Conservation (phyloP, 2,113 vertebrate species). For the Ophthalmolycus amberensis region DNA sequence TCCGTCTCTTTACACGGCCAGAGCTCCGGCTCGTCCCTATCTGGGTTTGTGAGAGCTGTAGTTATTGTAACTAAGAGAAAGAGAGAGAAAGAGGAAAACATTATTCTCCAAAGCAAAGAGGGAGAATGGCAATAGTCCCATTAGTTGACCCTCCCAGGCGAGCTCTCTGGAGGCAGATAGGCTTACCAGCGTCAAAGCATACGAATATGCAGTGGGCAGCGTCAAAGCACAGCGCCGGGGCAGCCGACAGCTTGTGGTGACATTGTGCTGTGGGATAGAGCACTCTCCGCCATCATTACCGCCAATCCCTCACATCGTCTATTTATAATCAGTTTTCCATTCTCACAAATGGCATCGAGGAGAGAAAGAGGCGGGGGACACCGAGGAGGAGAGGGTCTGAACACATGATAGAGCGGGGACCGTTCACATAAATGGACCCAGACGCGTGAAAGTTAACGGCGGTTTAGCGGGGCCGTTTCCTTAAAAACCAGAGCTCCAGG, state of each 20-base stretch:
- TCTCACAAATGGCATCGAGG: slow-evolving; percentile 37
- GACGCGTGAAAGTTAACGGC: slow-evolving; percentile 61
- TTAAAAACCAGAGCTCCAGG: slow-evolving; percentile 43
- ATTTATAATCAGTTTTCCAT: slow-evolving; percentile 73
- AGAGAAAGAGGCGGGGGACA: neutral
- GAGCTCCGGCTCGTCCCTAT: slow-evolving; percentile 30
- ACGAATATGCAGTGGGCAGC: slow-evolving; percentile 57
- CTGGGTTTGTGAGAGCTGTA: slow-evolving; percentile 42
- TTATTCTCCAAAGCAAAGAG: slow-evolving; percentile 59
- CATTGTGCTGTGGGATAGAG: slow-evolving; percentile 50
- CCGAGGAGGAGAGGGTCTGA: neutral
- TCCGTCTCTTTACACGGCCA: slow-evolving; percentile 31
- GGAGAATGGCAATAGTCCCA: slow-evolving; percentile 65
- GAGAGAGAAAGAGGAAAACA: neutral
- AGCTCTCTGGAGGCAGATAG: slow-evolving; percentile 70
- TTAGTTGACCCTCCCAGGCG: slow-evolving; percentile 59
- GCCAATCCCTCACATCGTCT: slow-evolving; percentile 42
- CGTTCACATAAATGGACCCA: slow-evolving; percentile 63
- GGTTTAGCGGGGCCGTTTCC: slow-evolving; percentile 55
- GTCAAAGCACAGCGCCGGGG: slow-evolving; percentile 61
- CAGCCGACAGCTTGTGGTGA: slow-evolving; percentile 65
- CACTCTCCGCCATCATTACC: slow-evolving; percentile 55
- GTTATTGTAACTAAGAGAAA: slow-evolving; percentile 54
- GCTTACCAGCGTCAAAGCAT: slow-evolving; percentile 62
- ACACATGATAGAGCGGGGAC: slow-evolving; percentile 73